Conservation (phyloP, 1,140 invertebrate genomes). For the Diachasmimorpha longicaudata region DNA sequence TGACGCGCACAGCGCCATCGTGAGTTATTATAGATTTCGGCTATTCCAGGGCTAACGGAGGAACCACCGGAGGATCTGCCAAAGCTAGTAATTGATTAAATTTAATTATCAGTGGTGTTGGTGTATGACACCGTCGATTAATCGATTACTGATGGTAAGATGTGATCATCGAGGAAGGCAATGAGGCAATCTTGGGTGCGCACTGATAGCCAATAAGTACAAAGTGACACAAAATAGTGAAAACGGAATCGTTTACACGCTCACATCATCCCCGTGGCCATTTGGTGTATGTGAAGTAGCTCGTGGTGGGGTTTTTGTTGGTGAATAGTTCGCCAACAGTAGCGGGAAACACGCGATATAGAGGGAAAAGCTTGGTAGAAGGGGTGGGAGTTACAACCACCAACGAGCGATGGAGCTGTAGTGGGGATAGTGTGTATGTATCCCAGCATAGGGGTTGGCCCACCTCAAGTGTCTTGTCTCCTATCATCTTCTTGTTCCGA, state of each 20-base stretch:
- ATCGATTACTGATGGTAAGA: neutral
- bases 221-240: neutral
- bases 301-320: neutral
- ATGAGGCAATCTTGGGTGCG: neutral
- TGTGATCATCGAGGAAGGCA: neutral
- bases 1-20: neutral
- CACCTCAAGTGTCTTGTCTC: constrained; percentile 51
- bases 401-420: neutral
- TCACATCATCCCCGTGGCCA: neutral
- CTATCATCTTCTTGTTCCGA: constrained; percentile 52
- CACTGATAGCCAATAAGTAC: constrained; percentile 1
- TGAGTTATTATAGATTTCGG: neutral
- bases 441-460: constrained; percentile 36
- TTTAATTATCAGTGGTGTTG: neutral
- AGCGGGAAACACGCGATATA: neutral
- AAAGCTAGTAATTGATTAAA: neutral
- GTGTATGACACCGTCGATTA: neutral
- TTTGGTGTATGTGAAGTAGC: neutral
- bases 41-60: neutral
- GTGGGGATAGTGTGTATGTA: constrained; percentile 27
- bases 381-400: neutral
- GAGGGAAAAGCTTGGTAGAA: neutral
- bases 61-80: neutral
- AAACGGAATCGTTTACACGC: constrained; percentile 1
- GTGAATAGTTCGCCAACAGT: neutral